Evolutionary conservation across 2,113 vertebrate genomes (phyloP), one percentile per base, ranked within the genome.

Genomic region (Microtus pennsylvanicus): DNA sequence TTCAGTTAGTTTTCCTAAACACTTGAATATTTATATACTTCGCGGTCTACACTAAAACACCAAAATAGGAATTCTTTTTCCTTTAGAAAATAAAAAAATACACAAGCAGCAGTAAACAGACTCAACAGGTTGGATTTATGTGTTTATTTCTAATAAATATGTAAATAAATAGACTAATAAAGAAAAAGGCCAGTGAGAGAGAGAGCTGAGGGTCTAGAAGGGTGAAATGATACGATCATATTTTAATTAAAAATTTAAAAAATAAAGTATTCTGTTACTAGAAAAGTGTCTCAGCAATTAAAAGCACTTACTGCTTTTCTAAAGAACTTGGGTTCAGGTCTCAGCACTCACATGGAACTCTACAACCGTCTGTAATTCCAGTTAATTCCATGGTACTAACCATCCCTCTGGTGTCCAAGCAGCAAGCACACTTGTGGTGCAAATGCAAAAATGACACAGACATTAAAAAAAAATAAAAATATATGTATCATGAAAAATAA

Each of bases 1-100:
- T 83, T 90, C 10, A 47, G n/a, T 65, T 96, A 81, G 33, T 88
- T 96, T 83, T 80, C 30, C 30, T 82, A 14, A 94, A 83, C 7
- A 80, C 42, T 93, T 55, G 22, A 86, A 70, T 76, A 72, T 35
- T 82, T 69, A 35, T 11, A 4, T n/a, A 91, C 24, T 83, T 82
- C 0, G 50, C 21, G 52, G 45, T 81, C 5, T 96, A 85, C 11
- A 67, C 74, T 74, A 93, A 70, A 17, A 76, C 17, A 87, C 76
- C 30, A 78, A 83, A 78, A 76, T 76, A 10, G 24, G 2, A 95
- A 94, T 67, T 52, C 1, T 33, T 85, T 74, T 81, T 61, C 12
- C 12, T 5, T 38, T 45, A 45, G 26, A 45, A 26, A 87, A 50
- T 72, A n/a, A 50, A 42, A 2, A 9, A 42, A 28, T 4, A 61